Base-by-base conservation (phyloP, 2,797 vertebrate species). In the Cygnus olor region DNA sequence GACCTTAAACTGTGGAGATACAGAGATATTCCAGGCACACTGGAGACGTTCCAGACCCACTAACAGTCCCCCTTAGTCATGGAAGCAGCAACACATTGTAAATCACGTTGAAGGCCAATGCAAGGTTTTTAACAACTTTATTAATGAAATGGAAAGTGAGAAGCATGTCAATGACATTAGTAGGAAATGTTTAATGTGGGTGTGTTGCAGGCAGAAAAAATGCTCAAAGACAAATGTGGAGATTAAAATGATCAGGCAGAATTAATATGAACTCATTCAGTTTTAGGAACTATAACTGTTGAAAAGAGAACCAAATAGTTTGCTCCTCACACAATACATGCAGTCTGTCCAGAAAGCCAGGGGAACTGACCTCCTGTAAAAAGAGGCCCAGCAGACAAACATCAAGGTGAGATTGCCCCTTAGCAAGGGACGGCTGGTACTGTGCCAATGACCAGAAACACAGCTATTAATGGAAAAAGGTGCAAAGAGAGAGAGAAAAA, bases 121-220 rank as follows among this genome's bases (percentile, higher is more conserved):
- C 84, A 91, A 93, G 12, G 14, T 80, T 91, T 94, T 92, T 88
- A 90, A 84, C 42, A 76, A n/a, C 38, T 93, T 86, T 81, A 36
- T 86, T 94, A 90, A 86, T 92, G 66, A 95, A 64, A 63, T 88
- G 42, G 42, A 81, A 83, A 95, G 58, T 45, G 88, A 92, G 80
- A 42, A 74, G 8, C 42, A 60, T 49, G 34, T 78, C 66, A 63
- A 21, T 85, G 73, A 53, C 44, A 66, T 74, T 40, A 63, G 27
- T 44, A 56, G 34, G 88, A 90, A 87, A 91, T 66, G 18, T 73
- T 85, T 54, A 4, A 74, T 85, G 74, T 80, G 72, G 24, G 44
- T 70, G 12, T 63, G 38, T 24, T 49, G 30, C 47, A 60, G 47
- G n/a, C 32, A 79, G 42, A 83, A 90, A 88, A 83, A 61, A 58